Percentiles rank a stretch among this genome's conserved stretches.
Conservation (phyloP, 2,797 vertebrate genomes). For the Crypturellus tataupa region DNA sequence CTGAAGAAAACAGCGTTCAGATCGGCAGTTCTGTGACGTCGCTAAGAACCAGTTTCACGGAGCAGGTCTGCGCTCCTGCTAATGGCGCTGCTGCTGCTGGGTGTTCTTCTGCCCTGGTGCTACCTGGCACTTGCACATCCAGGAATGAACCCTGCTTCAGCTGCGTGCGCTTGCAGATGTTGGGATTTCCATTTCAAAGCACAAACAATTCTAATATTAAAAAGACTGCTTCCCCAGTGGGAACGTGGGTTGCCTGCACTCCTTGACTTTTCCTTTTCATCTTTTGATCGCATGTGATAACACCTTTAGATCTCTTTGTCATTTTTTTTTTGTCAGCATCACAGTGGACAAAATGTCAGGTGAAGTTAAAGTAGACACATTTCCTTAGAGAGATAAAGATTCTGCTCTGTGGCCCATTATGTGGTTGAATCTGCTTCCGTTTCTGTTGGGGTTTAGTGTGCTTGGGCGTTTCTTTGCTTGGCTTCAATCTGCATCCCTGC, state of each 20-base stretch:
- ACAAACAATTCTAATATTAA: constrained; percentile 67
- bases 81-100: constrained; percentile 33
- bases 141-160: constrained; percentile 27
- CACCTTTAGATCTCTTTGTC: constrained; percentile 51
- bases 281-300: constrained; percentile 43
- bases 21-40: constrained; percentile 29
- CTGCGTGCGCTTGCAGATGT: constrained; percentile 36
- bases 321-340: constrained; percentile 12
- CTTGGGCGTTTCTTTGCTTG: background rate
- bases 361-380: constrained; percentile 49
- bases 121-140: constrained; percentile 47
- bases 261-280: constrained; percentile 55
- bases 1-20: constrained; percentile 17
- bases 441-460: constrained; percentile 45
- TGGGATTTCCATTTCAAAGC: constrained; percentile 72
- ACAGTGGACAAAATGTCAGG: constrained; percentile 65
- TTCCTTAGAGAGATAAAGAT: constrained; percentile 49
- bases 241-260: constrained; percentile 37
- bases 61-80: constrained; percentile 15
- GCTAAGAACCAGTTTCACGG: constrained; percentile 44
- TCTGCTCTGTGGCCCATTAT: background rate
- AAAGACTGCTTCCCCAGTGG: constrained; percentile 47
- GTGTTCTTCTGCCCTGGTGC: constrained; percentile 5
- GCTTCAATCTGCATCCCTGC: constrained; percentile 63
- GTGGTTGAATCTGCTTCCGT: constrained; percentile 37